These are phyloP conservation scores for Sinocyclocheilus grahami DNA, from an alignment of 2,113 vertebrate species.

Conservation along the genomic window DNA sequence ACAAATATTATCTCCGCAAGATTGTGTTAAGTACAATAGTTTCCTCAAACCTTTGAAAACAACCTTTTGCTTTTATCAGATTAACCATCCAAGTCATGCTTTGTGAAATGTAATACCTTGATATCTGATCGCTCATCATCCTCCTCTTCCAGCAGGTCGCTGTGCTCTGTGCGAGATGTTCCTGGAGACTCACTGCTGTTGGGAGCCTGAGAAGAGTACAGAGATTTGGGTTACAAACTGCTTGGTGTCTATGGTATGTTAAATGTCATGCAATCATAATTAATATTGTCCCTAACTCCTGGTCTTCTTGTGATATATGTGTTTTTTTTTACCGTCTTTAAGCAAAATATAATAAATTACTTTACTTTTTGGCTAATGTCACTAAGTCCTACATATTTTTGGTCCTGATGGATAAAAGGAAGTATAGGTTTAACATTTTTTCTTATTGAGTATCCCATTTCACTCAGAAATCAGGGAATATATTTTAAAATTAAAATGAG, in stretches of 20 bases:
- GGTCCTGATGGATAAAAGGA: too few species aligned
- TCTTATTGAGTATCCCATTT: not conserved
- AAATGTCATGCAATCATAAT: not conserved
- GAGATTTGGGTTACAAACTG: conserved; percentile 51
- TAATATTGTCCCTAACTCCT: not conserved
- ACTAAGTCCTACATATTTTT: too few species aligned
- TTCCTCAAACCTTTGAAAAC: conserved; percentile 25
- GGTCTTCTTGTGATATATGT: not conserved
- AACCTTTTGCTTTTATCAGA: conserved; percentile 23
- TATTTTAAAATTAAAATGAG: too few species aligned
- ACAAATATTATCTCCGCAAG: not conserved
- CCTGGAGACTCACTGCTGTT: conserved; percentile 85
- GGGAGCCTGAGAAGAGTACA: conserved; percentile 74
- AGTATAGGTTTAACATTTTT: not conserved
- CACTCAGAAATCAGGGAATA: not conserved
- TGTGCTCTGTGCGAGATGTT: conserved; percentile 83
- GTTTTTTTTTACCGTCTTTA: not conserved
- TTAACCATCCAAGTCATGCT: not conserved
- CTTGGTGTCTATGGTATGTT: not conserved
- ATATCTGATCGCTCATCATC: conserved; percentile 82
- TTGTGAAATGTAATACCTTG: conserved; percentile 73
- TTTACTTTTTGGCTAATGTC: not conserved
- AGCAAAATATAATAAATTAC: not conserved
- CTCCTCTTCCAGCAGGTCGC: conserved; percentile 83
- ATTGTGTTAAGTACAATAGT: conserved; percentile 27